Percentiles rank a stretch among this genome's conserved stretches.
Conservation (phyloP, 2,888 invertebrate species). For the Oscheius myriophilus region DNA sequence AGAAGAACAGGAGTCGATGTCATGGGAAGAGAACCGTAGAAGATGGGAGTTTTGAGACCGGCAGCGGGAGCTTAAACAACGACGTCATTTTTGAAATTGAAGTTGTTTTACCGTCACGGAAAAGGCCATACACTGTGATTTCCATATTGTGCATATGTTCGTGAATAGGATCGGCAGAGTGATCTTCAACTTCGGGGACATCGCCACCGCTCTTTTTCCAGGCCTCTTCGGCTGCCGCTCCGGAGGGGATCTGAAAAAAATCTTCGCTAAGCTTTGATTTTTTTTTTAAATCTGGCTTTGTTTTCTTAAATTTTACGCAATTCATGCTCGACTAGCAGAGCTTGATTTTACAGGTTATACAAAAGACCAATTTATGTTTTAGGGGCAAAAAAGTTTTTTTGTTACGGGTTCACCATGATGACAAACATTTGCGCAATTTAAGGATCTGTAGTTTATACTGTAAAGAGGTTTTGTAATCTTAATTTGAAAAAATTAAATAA, state of each 20-base stretch:
- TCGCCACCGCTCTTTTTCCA: slow-evolving; percentile 15
- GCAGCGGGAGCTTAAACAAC: not conserved
- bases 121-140: slow-evolving; percentile 14
- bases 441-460: no score
- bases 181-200: slow-evolving; percentile 5
- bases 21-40: slow-evolving; percentile 17
- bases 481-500: no score
- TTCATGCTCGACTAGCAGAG: no score
- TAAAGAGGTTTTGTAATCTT: no score
- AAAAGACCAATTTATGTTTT: no score
- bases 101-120: slow-evolving; percentile 8
- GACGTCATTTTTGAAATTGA: not conserved
- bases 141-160: slow-evolving; percentile 28
- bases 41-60: slow-evolving; percentile 1
- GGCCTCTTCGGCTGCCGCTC: slow-evolving; percentile 21
- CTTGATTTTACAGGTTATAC: no score
- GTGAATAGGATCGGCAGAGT: slow-evolving; percentile 20
- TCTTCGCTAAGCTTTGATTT: no score
- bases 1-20: slow-evolving; percentile 16
- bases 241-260: slow-evolving; percentile 25
- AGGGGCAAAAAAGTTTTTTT: no score
- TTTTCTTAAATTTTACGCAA: no score
- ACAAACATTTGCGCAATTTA: no score
- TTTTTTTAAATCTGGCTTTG: slow-evolving; percentile 12
- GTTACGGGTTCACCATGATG: no score